phyloP scores from a whole-genome alignment of 1,140 invertebrate species.

The Drosophila nasuta region DNA sequence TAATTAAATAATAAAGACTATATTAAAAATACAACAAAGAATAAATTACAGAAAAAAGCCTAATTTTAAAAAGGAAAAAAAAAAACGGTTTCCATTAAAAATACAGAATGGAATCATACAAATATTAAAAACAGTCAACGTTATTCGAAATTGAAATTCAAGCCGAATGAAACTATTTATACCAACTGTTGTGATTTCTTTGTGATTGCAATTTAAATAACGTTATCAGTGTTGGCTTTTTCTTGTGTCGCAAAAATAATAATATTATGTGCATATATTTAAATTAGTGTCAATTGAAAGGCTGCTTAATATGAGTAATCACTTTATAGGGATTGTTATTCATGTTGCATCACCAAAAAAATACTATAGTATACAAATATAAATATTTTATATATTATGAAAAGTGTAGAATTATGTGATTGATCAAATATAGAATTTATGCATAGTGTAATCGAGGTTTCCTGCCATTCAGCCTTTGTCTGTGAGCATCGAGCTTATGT shows the following conservation, averaged over 20 bases:
- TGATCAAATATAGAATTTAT: conserved; percentile 6
- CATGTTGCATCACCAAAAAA: neutral
- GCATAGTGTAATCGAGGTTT: conserved; percentile 32
- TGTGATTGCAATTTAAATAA: neutral
- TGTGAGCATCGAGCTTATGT: neutral
- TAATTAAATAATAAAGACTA: too few relatives aligned
- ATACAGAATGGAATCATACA: too few relatives aligned
- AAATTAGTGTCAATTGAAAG: conserved; percentile 16
- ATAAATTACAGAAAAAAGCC: too few relatives aligned
- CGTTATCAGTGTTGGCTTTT: neutral
- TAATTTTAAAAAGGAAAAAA: too few relatives aligned
- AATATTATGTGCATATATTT: neutral
- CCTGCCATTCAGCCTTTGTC: conserved; percentile 26
- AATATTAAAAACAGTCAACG: too few relatives aligned
- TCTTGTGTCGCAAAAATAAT: neutral
- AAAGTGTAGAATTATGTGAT: neutral
- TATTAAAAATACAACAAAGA: too few relatives aligned
- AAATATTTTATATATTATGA: neutral
- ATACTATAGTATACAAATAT: neutral
- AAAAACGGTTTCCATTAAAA: too few relatives aligned
- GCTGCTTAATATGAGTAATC: conserved; percentile 4
- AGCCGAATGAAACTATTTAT: too few relatives aligned
- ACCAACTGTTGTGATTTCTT: neutral
- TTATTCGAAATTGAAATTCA: too few relatives aligned
- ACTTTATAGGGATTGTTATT: neutral